A percentile compares a stretch with the other conserved stretches of the same genome.
Conservation (phyloP, 2,797 vertebrate genomes). For the Megalops cyprinoides region DNA sequence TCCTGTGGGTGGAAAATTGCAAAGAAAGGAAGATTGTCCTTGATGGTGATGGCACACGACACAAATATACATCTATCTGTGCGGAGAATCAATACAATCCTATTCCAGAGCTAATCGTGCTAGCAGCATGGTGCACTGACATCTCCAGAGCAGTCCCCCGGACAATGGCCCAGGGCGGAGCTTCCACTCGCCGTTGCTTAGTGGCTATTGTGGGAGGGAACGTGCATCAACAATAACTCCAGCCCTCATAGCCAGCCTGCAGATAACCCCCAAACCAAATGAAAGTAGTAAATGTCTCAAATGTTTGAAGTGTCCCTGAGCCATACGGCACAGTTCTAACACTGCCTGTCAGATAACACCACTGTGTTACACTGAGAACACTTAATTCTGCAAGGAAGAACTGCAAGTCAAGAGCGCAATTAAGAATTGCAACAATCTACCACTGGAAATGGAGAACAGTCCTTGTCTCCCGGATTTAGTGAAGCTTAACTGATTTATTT, state of each 20-base stretch:
- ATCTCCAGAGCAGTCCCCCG: neutral
- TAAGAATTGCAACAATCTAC: neutral
- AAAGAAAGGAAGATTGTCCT: conserved; percentile 13
- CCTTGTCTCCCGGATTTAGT: neutral
- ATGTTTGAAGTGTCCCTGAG: neutral
- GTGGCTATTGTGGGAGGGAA: conserved; percentile 26
- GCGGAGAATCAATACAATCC: conserved; percentile 14
- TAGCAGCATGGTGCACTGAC: neutral
- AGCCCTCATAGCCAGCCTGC: neutral
- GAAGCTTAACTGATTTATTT: neutral
- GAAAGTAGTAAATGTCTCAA: neutral
- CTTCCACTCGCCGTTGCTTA: conserved; percentile 24
- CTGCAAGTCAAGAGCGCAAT: neutral
- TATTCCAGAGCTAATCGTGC: conserved; percentile 15
- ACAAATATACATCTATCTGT: conserved; percentile 8
- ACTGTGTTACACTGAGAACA: neutral
- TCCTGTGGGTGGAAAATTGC: conserved; percentile 3
- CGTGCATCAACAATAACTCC: neutral
- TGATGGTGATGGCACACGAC: conserved; percentile 7
- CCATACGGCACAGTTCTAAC: neutral
- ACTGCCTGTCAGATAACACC: neutral
- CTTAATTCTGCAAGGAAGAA: neutral
- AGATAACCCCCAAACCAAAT: neutral
- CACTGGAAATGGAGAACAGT: neutral
- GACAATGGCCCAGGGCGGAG: conserved; percentile 16